These are phyloP conservation scores for Geotrypetes seraphini DNA, from an alignment of 2,797 vertebrate species.

Conservation along the genomic window DNA sequence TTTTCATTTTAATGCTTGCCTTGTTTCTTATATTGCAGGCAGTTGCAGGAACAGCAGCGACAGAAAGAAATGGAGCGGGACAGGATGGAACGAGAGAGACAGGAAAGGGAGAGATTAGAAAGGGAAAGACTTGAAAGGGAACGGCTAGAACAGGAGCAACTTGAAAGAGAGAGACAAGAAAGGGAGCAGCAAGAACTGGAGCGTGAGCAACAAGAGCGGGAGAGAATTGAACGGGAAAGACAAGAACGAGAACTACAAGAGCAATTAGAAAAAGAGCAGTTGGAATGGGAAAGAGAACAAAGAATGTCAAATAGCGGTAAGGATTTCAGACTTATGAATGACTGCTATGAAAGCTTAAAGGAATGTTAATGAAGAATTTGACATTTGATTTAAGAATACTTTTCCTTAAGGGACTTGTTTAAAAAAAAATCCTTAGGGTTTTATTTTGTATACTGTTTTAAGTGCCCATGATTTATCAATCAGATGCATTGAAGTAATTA, in stretches of 20 bases:
- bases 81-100: conserved; percentile 51
- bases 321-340: conserved; percentile 22
- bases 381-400: no score
- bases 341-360: background rate
- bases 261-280: conserved; percentile 69
- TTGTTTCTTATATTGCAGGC: conserved; percentile 40
- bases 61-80: conserved; percentile 68
- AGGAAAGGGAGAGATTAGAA: conserved; percentile 53
- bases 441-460: no score
- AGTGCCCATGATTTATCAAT: no score
- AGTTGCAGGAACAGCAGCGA: conserved; percentile 73
- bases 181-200: conserved; percentile 55
- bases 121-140: conserved; percentile 55
- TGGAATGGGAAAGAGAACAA: conserved; percentile 87
- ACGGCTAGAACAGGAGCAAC: conserved; percentile 42
- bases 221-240: conserved; percentile 52
- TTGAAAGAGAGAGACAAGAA: conserved; percentile 65
- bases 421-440: no score
- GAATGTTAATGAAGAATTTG: background rate
- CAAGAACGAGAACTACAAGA: conserved; percentile 62
- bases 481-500: no score
- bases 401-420: no score
- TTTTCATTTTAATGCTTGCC: conserved; percentile 9
- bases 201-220: conserved; percentile 51
- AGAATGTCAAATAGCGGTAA: conserved; percentile 83